phyloP scores from a whole-genome alignment of 2,888 invertebrate species.

The Drosophila hamatofila region DNA sequence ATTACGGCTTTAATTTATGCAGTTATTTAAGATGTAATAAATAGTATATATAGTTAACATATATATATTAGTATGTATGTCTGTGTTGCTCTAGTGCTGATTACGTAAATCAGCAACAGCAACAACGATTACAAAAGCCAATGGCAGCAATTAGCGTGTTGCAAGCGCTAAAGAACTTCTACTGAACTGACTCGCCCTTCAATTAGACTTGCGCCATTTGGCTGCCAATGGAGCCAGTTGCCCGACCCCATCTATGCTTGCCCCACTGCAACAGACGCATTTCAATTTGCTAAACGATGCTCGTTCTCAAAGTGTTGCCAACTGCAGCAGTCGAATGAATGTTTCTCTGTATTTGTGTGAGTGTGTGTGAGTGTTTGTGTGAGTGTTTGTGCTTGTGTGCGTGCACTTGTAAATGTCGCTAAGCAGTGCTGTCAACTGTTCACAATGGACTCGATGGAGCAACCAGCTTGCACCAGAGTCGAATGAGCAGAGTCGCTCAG shows the following conservation, averaged over 20 bases:
- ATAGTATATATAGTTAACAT: not conserved
- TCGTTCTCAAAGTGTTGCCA: slow-evolving; percentile 48
- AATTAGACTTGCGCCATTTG: slow-evolving; percentile 65
- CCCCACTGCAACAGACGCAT: slow-evolving; percentile 34
- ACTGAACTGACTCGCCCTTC: slow-evolving; percentile 55
- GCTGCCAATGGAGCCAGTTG: slow-evolving; percentile 15
- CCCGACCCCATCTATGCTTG: not conserved
- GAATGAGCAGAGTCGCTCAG: not conserved
- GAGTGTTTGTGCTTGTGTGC: slow-evolving; percentile 7
- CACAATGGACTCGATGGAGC: slow-evolving; percentile 21
- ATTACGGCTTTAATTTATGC: slow-evolving; percentile 60
- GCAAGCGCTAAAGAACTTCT: slow-evolving; percentile 46
- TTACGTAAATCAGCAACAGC: slow-evolving; percentile 24
- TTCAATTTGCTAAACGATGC: slow-evolving; percentile 47
- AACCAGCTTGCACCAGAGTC: not conserved
- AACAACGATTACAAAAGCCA: slow-evolving; percentile 14
- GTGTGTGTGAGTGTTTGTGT: slow-evolving; percentile 7
- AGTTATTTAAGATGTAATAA: not conserved
- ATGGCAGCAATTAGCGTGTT: slow-evolving; percentile 58
- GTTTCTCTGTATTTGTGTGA: slow-evolving; percentile 7
- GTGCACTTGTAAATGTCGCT: slow-evolving; percentile 47
- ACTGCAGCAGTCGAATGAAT: slow-evolving; percentile 23
- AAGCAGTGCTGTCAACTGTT: slow-evolving; percentile 37
- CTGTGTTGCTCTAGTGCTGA: slow-evolving; percentile 13
- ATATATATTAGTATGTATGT: not conserved